A percentile compares a stretch with the other conserved stretches of the same genome.
These are phyloP conservation scores for Zaprionus davidi DNA, from an alignment of 1,140 invertebrate genomes.

Conservation along the genomic window DNA sequence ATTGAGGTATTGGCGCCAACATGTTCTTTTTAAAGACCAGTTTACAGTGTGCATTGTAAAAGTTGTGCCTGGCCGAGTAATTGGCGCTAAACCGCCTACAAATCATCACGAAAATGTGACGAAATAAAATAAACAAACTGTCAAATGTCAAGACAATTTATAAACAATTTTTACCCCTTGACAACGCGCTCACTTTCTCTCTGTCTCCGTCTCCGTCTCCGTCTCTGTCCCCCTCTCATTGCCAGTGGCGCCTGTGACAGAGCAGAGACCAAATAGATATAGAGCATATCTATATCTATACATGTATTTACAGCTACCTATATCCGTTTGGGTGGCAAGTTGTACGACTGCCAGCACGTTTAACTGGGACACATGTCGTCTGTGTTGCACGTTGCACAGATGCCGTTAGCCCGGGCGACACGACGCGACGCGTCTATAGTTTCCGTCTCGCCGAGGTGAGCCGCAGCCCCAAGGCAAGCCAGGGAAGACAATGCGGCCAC, in stretches of 20 bases:
- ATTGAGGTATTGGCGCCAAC: constrained; percentile 64
- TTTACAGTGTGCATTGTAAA: constrained; percentile 66
- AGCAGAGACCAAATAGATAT: neutral
- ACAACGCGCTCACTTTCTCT: constrained; percentile 9
- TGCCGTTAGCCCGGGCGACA: constrained; percentile 42
- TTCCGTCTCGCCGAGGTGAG: constrained; percentile 48
- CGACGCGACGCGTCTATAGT: constrained; percentile 11
- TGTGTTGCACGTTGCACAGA: constrained; percentile 33
- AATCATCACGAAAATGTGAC: constrained; percentile 80
- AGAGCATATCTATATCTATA: constrained; percentile 1
- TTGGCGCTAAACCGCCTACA: constrained; percentile 81
- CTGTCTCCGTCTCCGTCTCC: neutral
- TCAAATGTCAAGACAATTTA: constrained; percentile 78
- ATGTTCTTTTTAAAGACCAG: constrained; percentile 70
- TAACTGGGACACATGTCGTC: constrained; percentile 27
- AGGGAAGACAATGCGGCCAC: constrained; percentile 55
- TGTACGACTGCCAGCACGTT: neutral
- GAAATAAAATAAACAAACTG: constrained; percentile 81
- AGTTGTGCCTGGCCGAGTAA: constrained; percentile 68
- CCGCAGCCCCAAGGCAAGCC: constrained; percentile 16
- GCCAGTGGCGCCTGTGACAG: constrained; percentile 31
- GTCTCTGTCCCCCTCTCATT: neutral
- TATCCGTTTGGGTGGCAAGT: constrained; percentile 19
- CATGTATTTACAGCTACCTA: constrained; percentile 8
- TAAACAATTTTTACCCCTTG: constrained; percentile 65